phyloP scores from a whole-genome alignment of 2,113 vertebrate genomes.

The Ochotona princeps region DNA sequence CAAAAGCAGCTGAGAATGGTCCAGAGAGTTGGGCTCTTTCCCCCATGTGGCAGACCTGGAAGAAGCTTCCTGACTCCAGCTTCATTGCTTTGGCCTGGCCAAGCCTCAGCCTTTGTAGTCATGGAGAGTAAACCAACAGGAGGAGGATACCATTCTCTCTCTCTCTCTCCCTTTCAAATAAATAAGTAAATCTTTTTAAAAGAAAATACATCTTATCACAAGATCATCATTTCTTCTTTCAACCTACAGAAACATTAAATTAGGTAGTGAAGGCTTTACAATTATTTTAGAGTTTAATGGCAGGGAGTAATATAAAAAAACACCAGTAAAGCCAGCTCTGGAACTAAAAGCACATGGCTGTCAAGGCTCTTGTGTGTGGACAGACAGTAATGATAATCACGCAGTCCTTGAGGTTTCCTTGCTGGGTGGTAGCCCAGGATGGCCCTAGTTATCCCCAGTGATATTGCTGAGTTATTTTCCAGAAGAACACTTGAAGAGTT shows the following conservation, averaged over 20 bases:
- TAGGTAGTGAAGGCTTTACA: neutral
- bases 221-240: neutral
- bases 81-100: no score
- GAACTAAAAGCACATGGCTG: rapidly evolving
- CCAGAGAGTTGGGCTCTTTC: no score
- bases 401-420: no score
- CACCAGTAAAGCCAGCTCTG: neutral
- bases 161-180: no score
- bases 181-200: no score
- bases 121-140: no score
- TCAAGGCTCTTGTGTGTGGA: neutral
- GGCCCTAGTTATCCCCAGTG: rapidly evolving
- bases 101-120: no score
- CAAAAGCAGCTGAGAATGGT: no score
- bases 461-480: neutral
- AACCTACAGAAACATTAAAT: neutral
- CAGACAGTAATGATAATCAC: rapidly evolving
- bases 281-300: neutral
- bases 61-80: no score
- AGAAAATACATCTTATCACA: neutral
- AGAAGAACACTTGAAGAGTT: neutral
- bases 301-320: neutral
- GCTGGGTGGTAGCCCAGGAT: rapidly evolving
- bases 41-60: no score
- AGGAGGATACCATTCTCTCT: no score